These are phyloP conservation scores for Hippocampus zosterae DNA, from an alignment of 2,113 vertebrate genomes.

Conservation along the genomic window DNA sequence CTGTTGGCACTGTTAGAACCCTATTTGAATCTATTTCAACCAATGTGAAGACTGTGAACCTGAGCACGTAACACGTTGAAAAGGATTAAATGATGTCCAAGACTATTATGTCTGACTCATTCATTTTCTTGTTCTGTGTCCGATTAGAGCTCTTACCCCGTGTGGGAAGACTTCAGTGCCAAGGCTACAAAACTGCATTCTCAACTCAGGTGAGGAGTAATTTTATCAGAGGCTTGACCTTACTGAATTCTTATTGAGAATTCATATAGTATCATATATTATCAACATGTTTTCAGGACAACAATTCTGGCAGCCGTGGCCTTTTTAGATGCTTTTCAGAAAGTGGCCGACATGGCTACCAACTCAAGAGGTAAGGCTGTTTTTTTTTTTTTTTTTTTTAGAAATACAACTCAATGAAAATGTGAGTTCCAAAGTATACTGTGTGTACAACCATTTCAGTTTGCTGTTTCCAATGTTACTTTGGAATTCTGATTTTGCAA, in stretches of 20 bases:
- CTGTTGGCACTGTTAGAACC: neutral
- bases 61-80: neutral
- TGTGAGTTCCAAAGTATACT: neutral
- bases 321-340: slow-evolving; percentile 98
- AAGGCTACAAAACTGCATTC: slow-evolving; percentile 98
- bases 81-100: neutral
- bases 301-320: slow-evolving; percentile 92
- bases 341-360: slow-evolving; percentile 98
- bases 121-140: slow-evolving; percentile 15
- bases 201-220: slow-evolving; percentile 86
- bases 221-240: neutral
- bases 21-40: neutral
- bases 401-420: neutral
- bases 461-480: too few relatives aligned
- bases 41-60: neutral
- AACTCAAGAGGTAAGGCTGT: slow-evolving; percentile 88
- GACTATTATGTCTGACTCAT: slow-evolving; percentile 19
- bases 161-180: slow-evolving; percentile 98
- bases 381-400: neutral
- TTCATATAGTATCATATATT: neutral
- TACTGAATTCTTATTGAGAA: neutral
- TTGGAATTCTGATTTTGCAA: too few relatives aligned
- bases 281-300: slow-evolving; percentile 75
- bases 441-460: neutral
- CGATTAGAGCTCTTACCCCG: slow-evolving; percentile 90